Evolutionary conservation across 2,797 vertebrate species (phyloP).

Genomic region (Rhodeus uyekii): DNA sequence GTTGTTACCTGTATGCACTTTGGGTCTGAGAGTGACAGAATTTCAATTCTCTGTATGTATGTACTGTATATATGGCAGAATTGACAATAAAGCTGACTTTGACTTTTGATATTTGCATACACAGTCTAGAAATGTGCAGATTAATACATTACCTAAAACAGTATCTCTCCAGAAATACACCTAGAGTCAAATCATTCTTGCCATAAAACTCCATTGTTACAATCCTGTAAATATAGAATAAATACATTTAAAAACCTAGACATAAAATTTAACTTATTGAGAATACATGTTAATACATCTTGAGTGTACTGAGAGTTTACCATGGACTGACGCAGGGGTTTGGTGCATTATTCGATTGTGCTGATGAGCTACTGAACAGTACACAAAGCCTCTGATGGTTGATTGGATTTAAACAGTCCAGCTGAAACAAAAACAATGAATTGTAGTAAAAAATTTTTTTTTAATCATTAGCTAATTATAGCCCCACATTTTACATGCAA

Average conservation of each 20-base stretch:
- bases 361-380: conserved; percentile 96
- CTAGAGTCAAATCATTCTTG: conserved; percentile 96
- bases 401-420: conserved; percentile 91
- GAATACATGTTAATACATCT: not conserved
- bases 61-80: too few species aligned
- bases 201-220: conserved; percentile 99
- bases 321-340: conserved; percentile 98
- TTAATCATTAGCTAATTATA: not conserved
- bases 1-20: too few species aligned
- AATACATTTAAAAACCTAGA: not conserved
- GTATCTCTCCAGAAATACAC: conserved; percentile 96
- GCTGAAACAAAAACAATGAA: conserved; percentile 68
- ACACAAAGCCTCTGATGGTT: conserved; percentile 97
- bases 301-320: conserved; percentile 68
- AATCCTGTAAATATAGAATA: conserved; percentile 78
- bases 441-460: not conserved
- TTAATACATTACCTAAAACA: conserved; percentile 87
- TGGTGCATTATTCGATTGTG: conserved; percentile 94
- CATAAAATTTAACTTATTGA: not conserved
- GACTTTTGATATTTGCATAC: too few species aligned
- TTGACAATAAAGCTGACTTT: too few species aligned
- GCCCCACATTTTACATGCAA: not conserved
- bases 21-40: too few species aligned
- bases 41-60: too few species aligned
- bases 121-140: not conserved